Conservation (phyloP, 2,797 vertebrate species). For the Anomalospiza imberbis region DNA sequence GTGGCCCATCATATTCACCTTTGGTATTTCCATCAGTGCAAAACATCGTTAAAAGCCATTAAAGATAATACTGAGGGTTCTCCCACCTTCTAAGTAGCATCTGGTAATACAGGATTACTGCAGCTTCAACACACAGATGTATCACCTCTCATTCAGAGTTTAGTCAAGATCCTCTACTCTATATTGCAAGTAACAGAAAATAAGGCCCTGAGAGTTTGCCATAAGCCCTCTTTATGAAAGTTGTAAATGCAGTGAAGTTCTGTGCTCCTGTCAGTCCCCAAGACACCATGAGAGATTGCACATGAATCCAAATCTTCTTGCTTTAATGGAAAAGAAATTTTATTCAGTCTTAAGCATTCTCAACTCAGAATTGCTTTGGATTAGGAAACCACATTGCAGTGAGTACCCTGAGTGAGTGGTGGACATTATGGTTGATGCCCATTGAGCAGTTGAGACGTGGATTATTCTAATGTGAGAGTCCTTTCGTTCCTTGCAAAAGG, state of each 20-base stretch:
- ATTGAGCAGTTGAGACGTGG: not conserved
- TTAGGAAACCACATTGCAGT: not conserved
- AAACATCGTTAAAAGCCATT: not conserved
- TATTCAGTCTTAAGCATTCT: not conserved
- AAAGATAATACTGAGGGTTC: not conserved
- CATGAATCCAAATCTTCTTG: conserved; percentile 55
- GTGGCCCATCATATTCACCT: not conserved
- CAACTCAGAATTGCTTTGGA: not conserved
- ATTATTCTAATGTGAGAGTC: not conserved
- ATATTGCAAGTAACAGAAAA: not conserved
- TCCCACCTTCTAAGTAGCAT: not conserved
- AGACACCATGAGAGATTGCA: conserved; percentile 72
- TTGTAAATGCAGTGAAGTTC: conserved; percentile 73
- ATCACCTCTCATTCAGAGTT: not conserved
- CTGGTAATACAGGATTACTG: not conserved
- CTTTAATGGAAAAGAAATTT: conserved; percentile 44
- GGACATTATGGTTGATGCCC: not conserved
- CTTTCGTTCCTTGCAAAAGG: not conserved
- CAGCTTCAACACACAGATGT: not conserved
- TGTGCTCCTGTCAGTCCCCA: conserved; percentile 48
- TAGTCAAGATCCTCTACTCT: not conserved
- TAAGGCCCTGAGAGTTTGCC: not conserved
- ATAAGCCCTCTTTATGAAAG: conserved; percentile 74
- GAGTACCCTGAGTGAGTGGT: not conserved
- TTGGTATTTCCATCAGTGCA: not conserved